Conservation (phyloP, 1,140 invertebrate species). For the Bombus superbus region DNA sequence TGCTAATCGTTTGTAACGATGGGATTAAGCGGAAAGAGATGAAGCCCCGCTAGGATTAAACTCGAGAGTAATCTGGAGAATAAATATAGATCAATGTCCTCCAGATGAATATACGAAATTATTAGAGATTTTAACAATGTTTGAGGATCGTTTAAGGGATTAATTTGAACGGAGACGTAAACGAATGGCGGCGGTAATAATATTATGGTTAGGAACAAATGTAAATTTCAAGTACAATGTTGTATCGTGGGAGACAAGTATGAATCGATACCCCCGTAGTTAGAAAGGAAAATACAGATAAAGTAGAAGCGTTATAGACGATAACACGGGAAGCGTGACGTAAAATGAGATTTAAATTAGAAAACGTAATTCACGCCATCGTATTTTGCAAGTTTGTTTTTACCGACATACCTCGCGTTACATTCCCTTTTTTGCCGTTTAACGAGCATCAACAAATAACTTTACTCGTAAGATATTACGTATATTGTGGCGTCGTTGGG, state of each 20-base stretch:
- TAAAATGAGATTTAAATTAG: conserved; percentile 1
- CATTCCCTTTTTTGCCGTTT: not conserved
- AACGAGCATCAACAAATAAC: not conserved
- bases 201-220: not conserved
- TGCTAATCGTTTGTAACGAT: conserved; percentile 19
- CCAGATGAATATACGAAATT: not conserved
- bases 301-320: not conserved
- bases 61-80: conserved; percentile 5
- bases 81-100: conserved; percentile 30
- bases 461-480: not conserved
- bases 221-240: not conserved
- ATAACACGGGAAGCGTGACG: not conserved
- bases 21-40: conserved; percentile 1
- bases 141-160: conserved; percentile 9
- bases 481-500: not conserved
- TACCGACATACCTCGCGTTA: not conserved
- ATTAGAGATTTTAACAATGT: not conserved
- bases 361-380: not conserved
- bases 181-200: not conserved
- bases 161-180: not conserved
- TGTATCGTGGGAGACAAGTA: not conserved
- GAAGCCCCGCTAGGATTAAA: not conserved
- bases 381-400: not conserved
- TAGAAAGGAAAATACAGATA: not conserved
- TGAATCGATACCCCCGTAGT: not conserved